Percentiles rank a stretch among this genome's conserved stretches.
phyloP scores from a whole-genome alignment of 2,113 vertebrate genomes.

The Tenebrosternarchus preto region DNA sequence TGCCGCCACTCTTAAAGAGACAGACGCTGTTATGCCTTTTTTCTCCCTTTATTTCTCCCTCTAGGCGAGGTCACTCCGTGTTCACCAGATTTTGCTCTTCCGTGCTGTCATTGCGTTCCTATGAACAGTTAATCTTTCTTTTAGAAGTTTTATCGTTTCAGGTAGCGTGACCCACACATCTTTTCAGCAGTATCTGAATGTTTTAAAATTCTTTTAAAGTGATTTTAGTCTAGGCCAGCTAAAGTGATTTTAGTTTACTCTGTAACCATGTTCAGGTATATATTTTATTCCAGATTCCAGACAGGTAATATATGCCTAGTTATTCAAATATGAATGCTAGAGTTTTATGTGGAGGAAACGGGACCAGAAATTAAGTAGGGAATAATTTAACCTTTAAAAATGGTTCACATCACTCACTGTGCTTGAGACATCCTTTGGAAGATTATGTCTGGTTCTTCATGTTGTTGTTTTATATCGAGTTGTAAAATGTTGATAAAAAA shows the following conservation, averaged over 20 bases:
- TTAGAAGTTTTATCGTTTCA: neutral
- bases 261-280: neutral
- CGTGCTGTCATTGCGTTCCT: neutral
- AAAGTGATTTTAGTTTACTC: neutral
- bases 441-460: neutral
- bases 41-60: conserved; percentile 48
- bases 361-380: neutral
- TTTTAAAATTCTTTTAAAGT: neutral
- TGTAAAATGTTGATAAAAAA: conserved; percentile 1
- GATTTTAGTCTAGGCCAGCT: neutral
- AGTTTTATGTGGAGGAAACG: neutral
- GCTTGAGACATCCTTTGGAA: neutral
- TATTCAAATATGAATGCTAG: neutral
- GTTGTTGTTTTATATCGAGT: neutral
- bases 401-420: neutral
- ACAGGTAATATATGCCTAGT: neutral
- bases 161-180: neutral
- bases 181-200: neutral
- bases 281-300: neutral
- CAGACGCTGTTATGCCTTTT: conserved; percentile 72
- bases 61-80: conserved; percentile 68
- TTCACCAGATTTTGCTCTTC: conserved; percentile 60
- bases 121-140: conserved; percentile 17
- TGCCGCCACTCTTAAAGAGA: conserved; percentile 90
- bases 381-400: neutral